These are phyloP conservation scores for Troides oblongomaculatus DNA, from an alignment of 2,888 invertebrate genomes.

Conservation along the genomic window DNA sequence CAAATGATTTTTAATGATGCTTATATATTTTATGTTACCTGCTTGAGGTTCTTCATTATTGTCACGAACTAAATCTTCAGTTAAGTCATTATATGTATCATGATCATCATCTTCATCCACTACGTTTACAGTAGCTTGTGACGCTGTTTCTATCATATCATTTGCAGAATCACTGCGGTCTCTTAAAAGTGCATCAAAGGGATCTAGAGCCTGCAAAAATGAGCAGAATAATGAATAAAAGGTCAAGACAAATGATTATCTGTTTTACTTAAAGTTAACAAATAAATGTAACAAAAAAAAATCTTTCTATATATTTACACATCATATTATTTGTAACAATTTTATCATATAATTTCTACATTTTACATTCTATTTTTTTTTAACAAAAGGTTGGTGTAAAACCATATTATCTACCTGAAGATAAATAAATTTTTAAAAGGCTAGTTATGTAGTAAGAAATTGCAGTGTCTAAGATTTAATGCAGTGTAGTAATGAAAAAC, in stretches of 20 bases:
- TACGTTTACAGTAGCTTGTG: conserved; percentile 46
- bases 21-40: conserved; percentile 35
- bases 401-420: no score
- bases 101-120: conserved; percentile 65
- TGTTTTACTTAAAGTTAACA: background rate
- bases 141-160: conserved; percentile 46
- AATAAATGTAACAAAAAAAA: background rate
- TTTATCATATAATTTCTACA: no score
- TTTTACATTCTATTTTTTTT: no score
- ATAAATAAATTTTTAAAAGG: no score
- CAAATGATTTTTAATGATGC: no score
- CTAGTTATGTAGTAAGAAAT: no score
- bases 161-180: conserved; percentile 50
- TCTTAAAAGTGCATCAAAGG: conserved; percentile 72
- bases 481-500: no score
- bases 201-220: conserved; percentile 61
- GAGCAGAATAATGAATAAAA: background rate
- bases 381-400: no score
- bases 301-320: no score
- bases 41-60: conserved; percentile 51
- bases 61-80: conserved; percentile 36
- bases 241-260: background rate
- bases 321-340: no score
- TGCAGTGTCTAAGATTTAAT: no score
- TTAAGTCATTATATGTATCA: conserved; percentile 44